phyloP scores from a whole-genome alignment of 2,888 invertebrate genomes.

The Calliopum simillimum region DNA sequence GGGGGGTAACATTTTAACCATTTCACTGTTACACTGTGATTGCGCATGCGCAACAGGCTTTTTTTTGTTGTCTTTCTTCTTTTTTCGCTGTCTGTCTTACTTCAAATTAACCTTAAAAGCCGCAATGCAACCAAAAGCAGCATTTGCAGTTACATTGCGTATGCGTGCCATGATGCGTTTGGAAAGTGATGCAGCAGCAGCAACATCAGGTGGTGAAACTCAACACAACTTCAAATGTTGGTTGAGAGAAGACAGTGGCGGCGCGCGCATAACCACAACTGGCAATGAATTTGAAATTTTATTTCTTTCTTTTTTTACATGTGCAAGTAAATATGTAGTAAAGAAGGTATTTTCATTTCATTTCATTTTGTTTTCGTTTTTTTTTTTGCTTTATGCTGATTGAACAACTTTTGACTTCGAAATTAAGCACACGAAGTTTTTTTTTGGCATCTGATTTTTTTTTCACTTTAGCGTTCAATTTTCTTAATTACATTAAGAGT shows the following conservation, averaged over 20 bases:
- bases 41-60: neutral
- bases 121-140: conserved; percentile 2
- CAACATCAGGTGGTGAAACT: conserved; percentile 30
- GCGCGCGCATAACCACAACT: neutral
- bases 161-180: conserved; percentile 31
- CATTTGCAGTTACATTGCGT: neutral
- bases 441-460: neutral
- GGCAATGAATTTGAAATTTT: conserved; percentile 25
- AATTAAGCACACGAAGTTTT: conserved; percentile 2
- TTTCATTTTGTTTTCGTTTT: conserved; percentile 2
- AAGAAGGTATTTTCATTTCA: neutral
- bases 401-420: conserved; percentile 2
- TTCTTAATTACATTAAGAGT: neutral
- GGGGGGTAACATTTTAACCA: no score
- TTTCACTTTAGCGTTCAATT: neutral
- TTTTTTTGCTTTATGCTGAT: neutral
- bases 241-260: neutral
- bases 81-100: no score
- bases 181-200: conserved; percentile 19
- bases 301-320: no score
- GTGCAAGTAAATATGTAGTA: no score
- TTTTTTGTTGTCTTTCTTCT: neutral
- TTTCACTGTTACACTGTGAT: neutral
- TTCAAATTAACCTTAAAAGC: no score
- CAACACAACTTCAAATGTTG: neutral